phyloP scores from a whole-genome alignment of 2,888 invertebrate genomes.

The Boloria euphrosyne region DNA sequence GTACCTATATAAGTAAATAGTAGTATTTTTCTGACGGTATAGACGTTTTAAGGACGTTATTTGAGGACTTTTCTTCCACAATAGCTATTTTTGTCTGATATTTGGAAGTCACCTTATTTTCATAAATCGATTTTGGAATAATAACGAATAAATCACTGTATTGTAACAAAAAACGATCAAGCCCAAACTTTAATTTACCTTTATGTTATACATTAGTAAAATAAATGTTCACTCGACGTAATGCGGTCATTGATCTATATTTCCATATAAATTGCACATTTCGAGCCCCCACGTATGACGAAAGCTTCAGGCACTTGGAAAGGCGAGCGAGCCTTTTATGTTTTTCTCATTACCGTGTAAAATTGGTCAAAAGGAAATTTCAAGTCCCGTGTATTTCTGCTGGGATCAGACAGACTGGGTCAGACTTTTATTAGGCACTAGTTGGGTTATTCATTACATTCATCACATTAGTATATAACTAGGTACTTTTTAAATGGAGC shows the following conservation, averaged over 20 bases:
- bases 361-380: conserved; percentile 20
- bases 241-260: conserved; percentile 11
- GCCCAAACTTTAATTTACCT: too few species aligned
- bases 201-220: not conserved
- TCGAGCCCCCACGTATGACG: conserved; percentile 25
- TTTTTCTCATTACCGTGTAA: conserved; percentile 19
- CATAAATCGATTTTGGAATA: too few species aligned
- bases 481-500: too few species aligned
- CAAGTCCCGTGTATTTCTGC: conserved; percentile 6
- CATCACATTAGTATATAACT: not conserved
- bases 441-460: not conserved
- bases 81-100: too few species aligned
- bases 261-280: conserved; percentile 14
- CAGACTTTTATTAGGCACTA: not conserved
- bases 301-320: conserved; percentile 16
- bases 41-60: too few species aligned
- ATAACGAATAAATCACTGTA: too few species aligned
- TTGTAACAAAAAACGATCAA: too few species aligned
- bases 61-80: too few species aligned
- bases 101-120: too few species aligned
- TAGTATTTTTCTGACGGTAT: too few species aligned
- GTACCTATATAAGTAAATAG: too few species aligned
- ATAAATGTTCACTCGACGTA: not conserved
- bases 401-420: conserved; percentile 4
- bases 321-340: conserved; percentile 15